Evolutionary conservation across 2,797 vertebrate genomes (phyloP).

Genomic region (Merluccius polli): DNA sequence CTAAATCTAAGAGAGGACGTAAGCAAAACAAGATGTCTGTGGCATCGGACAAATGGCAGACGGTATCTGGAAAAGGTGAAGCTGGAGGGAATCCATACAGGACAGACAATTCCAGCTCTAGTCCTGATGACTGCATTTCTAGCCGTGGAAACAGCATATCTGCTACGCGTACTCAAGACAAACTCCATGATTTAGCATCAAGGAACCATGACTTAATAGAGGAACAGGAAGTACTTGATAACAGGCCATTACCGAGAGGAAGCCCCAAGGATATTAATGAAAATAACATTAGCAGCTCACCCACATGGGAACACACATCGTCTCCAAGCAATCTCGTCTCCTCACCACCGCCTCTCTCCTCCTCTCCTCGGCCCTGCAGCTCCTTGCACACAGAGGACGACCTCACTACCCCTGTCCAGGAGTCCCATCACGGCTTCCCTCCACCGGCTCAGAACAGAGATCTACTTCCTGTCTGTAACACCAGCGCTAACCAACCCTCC

Average conservation of each 20-base stretch:
- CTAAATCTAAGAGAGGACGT: conserved; percentile 27
- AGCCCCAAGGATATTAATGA: conserved; percentile 68
- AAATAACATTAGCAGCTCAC: conserved; percentile 54
- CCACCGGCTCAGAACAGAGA: conserved; percentile 33
- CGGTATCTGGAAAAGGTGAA: conserved; percentile 25
- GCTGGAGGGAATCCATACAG: conserved; percentile 27
- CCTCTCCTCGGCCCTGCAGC: conserved; percentile 36
- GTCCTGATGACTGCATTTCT: conserved; percentile 30
- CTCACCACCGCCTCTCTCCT: conserved; percentile 39
- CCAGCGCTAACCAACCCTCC: conserved; percentile 24
- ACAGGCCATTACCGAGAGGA: conserved; percentile 51
- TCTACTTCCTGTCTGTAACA: conserved; percentile 22
- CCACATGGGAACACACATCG: conserved; percentile 30
- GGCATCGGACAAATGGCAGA: conserved; percentile 25
- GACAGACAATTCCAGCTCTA: conserved; percentile 16
- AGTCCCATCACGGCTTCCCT: conserved; percentile 63
- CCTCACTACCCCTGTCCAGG: conserved; percentile 73
- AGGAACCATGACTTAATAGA: conserved; percentile 41
- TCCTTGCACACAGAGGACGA: conserved; percentile 54
- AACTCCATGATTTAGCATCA: conserved; percentile 42
- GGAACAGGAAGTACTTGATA: conserved; percentile 55
- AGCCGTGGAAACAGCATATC: conserved; percentile 27
- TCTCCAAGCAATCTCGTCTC: conserved; percentile 34
- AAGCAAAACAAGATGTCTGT: conserved; percentile 33
- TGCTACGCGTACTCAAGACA: conserved; percentile 24